Percentiles rank a stretch among this genome's conserved stretches.
phyloP scores from a whole-genome alignment of 2,888 invertebrate species.

The Noctuana brunneofusca region DNA sequence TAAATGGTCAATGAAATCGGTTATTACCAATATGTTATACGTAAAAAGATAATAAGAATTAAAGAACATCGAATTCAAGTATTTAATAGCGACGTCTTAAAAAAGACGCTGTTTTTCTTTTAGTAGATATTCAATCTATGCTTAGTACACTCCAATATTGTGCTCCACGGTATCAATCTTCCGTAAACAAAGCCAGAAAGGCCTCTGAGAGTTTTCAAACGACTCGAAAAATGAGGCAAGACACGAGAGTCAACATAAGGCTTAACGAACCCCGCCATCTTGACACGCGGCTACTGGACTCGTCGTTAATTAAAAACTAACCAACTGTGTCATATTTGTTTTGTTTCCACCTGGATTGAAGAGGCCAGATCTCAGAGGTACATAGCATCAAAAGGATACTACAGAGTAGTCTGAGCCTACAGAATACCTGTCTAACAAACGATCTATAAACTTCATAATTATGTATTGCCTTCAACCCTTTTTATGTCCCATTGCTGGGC shows the following conservation, averaged over 20 bases:
- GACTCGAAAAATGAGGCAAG: constrained; percentile 5
- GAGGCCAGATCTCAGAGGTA: background rate
- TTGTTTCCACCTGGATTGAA: background rate
- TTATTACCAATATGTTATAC: too few species aligned
- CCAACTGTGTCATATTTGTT: background rate
- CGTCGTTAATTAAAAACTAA: constrained; percentile 2
- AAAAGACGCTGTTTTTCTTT: background rate
- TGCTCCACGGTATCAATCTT: background rate
- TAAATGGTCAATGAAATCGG: too few species aligned
- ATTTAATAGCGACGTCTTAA: background rate
- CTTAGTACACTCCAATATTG: background rate
- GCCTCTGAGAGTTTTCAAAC: background rate
- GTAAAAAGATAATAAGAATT: too few species aligned
- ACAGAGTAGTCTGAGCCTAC: too few species aligned
- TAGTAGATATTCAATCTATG: background rate
- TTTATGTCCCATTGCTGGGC: too few species aligned
- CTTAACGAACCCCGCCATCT: background rate
- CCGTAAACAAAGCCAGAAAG: constrained; percentile 2
- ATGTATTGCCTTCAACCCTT: too few species aligned
- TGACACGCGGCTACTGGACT: background rate
- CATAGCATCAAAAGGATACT: background rate
- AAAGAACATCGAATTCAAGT: background rate
- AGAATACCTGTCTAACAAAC: too few species aligned
- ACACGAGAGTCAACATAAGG: background rate
- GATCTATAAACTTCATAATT: too few species aligned